phyloP scores from a whole-genome alignment of 2,888 invertebrate genomes.

The Morpho achilles region DNA sequence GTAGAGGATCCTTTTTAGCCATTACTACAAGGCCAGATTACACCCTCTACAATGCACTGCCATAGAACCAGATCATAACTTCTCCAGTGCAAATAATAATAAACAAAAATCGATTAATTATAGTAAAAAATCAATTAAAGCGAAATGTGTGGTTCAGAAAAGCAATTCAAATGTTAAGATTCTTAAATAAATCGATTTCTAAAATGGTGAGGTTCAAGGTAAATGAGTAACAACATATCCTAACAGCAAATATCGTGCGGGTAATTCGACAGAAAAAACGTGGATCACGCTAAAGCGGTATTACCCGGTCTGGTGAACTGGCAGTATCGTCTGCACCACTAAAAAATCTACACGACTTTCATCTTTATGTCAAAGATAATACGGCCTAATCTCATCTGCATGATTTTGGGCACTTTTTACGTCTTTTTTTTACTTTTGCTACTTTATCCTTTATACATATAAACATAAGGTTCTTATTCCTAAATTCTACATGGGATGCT shows the following conservation, averaged over 20 bases:
- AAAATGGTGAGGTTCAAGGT: constrained; percentile 26
- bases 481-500: not conserved
- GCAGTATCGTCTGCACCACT: constrained; percentile 7
- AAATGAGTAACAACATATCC: constrained; percentile 32
- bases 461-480: constrained; percentile 10
- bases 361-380: not conserved
- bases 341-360: constrained; percentile 5
- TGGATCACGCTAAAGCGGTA: constrained; percentile 33
- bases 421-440: not conserved
- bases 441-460: not conserved
- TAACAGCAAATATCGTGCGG: constrained; percentile 31
- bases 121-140: too few relatives aligned
- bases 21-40: too few relatives aligned
- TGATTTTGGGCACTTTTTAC: not conserved
- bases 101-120: too few relatives aligned
- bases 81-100: too few relatives aligned
- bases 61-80: too few relatives aligned
- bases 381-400: constrained; percentile 6
- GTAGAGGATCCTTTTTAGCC: too few relatives aligned
- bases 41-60: too few relatives aligned
- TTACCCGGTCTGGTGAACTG: constrained; percentile 35
- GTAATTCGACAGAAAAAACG: constrained; percentile 37
- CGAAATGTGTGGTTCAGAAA: too few relatives aligned
- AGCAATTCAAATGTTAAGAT: too few relatives aligned
- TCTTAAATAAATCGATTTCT: constrained; percentile 12